Percentiles rank a stretch among this genome's conserved stretches.
Conservation (phyloP, 2,888 invertebrate genomes). For the Periphyllus acericola region DNA sequence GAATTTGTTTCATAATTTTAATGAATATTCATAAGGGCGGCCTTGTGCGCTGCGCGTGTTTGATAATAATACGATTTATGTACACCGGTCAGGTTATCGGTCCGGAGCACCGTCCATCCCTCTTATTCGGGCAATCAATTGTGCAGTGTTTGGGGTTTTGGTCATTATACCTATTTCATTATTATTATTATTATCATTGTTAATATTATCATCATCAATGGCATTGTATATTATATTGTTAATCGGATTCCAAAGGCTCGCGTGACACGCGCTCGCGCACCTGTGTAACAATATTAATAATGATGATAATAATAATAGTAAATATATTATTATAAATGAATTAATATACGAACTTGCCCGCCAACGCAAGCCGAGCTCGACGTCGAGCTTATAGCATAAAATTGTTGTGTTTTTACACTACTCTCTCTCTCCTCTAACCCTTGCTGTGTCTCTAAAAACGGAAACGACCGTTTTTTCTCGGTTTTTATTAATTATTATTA, state of each 20-base stretch:
- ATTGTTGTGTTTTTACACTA: neutral
- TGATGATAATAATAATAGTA: neutral
- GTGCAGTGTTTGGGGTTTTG: too few relatives aligned
- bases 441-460: neutral
- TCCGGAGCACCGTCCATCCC: neutral
- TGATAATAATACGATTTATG: neutral
- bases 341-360: neutral
- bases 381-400: neutral
- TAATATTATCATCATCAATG: neutral
- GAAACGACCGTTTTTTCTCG: neutral
- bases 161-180: too few relatives aligned
- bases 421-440: too few relatives aligned
- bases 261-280: neutral
- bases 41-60: neutral
- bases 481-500: neutral
- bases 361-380: neutral
- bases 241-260: neutral
- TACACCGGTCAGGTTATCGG: neutral
- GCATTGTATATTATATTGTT: neutral
- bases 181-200: neutral
- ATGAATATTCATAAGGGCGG: neutral
- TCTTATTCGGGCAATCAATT: too few relatives aligned
- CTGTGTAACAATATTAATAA: neutral
- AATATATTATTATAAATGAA: neutral
- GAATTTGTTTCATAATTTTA: too few relatives aligned